Evolutionary conservation across 92 coral and sea anemone genomes (phyloP).

Genomic region (Epizoanthus fatuus): DNA sequence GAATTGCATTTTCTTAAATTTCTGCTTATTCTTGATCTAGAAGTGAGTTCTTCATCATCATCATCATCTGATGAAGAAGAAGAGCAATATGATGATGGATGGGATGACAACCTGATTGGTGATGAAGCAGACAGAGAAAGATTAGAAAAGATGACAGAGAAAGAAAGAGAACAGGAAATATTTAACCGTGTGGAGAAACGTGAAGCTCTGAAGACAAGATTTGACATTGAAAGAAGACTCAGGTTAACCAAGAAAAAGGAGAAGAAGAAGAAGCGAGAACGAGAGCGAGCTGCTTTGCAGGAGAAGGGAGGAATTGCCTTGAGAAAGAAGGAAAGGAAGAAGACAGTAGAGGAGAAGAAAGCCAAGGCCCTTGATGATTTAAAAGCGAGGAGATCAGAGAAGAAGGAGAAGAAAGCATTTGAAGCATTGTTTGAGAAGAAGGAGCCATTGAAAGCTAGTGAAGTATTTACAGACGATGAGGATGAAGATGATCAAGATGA

Average conservation of each 20-base stretch:
- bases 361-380: constrained; percentile 96
- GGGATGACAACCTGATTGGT: constrained; percentile 96
- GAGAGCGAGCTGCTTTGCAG: constrained; percentile 79
- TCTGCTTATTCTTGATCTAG: constrained; percentile 36
- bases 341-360: constrained; percentile 94
- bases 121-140: constrained; percentile 96
- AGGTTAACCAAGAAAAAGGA: constrained; percentile 92
- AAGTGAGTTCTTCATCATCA: constrained; percentile 85
- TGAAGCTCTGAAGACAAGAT: constrained; percentile 96
- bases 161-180: constrained; percentile 94
- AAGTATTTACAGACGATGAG: constrained; percentile 97
- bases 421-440: constrained; percentile 92
- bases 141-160: constrained; percentile 97
- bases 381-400: constrained; percentile 93
- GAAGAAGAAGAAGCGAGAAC: constrained; percentile 87
- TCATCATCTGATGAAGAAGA: constrained; percentile 94
- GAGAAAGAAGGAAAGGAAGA: constrained; percentile 94
- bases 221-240: constrained; percentile 93
- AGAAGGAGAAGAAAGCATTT: constrained; percentile 85
- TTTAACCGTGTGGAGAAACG: constrained; percentile 96
- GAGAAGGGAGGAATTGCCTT: constrained; percentile 94
- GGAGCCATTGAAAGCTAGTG: constrained; percentile 93
- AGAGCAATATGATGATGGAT: constrained; percentile 91
- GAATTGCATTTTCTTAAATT: no score
- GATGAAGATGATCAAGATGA: constrained; percentile 98